Percentiles rank a stretch among this genome's conserved stretches.
Conservation (phyloP, 64 coral and sea anemone genomes). For the Cladopsammia gracilis region DNA sequence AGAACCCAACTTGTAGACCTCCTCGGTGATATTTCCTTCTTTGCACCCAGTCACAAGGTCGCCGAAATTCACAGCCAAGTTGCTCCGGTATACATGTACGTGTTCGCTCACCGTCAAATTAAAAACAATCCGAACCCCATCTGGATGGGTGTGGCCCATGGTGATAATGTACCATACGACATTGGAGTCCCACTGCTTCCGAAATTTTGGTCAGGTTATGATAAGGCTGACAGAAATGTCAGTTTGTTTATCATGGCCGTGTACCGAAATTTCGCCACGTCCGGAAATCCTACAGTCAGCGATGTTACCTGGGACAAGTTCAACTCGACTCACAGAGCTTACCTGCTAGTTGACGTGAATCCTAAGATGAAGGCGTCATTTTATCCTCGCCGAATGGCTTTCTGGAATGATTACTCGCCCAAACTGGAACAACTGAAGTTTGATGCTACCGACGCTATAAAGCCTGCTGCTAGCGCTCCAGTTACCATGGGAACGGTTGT, state of each 20-base stretch:
- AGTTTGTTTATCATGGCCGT: conserved; percentile 57
- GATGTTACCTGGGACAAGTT: conserved; percentile 35
- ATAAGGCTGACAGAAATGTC: conserved; percentile 60
- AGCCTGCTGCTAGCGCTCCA: not conserved
- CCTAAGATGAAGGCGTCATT: conserved; percentile 31
- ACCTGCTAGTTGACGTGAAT: conserved; percentile 27
- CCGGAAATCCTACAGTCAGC: conserved; percentile 53
- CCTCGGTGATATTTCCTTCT: conserved; percentile 47
- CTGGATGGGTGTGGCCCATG: conserved; percentile 69
- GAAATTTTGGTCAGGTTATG: conserved; percentile 39
- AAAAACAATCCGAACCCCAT: not conserved
- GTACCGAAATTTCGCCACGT: conserved; percentile 69
- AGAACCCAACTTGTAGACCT: conserved; percentile 51
- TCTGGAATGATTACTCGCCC: conserved; percentile 77
- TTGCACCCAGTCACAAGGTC: conserved; percentile 65
- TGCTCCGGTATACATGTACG: conserved; percentile 63
- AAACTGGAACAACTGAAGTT: conserved; percentile 6
- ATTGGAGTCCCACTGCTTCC: conserved; percentile 43
- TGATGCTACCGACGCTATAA: not conserved
- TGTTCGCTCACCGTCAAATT: conserved; percentile 52
- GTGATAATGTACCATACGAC: conserved; percentile 52
- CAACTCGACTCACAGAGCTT: conserved; percentile 19
- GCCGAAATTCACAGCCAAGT: conserved; percentile 46
- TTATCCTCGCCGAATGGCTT: conserved; percentile 26
- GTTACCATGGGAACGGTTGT: not conserved